These are phyloP conservation scores for Trematocara zebra DNA, from an alignment of 2,113 vertebrate genomes.

Conservation along the genomic window DNA sequence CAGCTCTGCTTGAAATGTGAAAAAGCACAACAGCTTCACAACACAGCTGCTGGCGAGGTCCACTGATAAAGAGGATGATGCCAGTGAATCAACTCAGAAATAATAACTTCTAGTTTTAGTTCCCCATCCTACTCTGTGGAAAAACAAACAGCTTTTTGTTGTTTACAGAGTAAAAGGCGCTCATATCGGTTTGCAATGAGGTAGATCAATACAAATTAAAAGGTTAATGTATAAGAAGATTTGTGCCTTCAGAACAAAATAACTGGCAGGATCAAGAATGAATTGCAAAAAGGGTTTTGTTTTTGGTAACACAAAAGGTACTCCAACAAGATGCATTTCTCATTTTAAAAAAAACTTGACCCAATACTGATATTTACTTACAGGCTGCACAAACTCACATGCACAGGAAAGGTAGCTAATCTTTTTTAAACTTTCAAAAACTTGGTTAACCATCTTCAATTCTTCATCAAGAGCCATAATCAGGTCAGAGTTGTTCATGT, in stretches of 20 bases:
- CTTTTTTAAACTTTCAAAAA: background rate
- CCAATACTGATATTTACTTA: background rate
- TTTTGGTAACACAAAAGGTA: background rate
- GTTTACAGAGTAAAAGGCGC: background rate
- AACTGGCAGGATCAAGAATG: background rate
- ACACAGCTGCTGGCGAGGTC: background rate
- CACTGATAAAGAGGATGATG: background rate
- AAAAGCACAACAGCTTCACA: background rate
- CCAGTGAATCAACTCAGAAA: background rate
- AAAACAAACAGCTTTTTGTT: background rate
- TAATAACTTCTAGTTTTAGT: background rate
- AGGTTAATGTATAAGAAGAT: background rate
- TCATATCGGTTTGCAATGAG: background rate
- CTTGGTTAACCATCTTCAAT: background rate
- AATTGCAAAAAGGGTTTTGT: background rate
- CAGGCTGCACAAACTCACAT: background rate
- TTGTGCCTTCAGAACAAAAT: background rate
- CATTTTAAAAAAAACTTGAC: rapidly evolving
- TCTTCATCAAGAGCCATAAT: background rate
- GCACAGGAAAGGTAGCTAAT: background rate
- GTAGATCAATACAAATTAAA: background rate
- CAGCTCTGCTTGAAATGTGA: background rate
- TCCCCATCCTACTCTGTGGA: too few species aligned
- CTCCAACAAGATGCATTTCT: background rate
- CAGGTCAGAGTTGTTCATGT: background rate